phyloP scores from a whole-genome alignment of 2,113 vertebrate species.

The Vulpes lagopus region DNA sequence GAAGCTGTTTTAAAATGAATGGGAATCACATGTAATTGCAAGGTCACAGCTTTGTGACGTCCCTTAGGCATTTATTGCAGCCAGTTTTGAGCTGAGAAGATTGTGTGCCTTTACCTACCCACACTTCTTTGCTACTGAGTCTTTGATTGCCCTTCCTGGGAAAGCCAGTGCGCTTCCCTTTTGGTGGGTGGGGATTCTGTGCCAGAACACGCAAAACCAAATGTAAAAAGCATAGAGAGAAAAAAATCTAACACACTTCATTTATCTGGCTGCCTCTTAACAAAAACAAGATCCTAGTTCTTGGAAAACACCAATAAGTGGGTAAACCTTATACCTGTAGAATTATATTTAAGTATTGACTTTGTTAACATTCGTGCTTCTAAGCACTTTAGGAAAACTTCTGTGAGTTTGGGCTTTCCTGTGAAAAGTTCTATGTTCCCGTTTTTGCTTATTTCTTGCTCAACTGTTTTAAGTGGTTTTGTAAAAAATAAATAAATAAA shows the following conservation, averaged over 20 bases:
- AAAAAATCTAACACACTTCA: neutral
- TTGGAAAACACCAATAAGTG: neutral
- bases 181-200: rapidly evolving
- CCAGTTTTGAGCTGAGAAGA: neutral
- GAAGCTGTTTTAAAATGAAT: neutral
- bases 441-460: constrained; percentile 14
- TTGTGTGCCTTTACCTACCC: neutral
- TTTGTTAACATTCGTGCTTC: neutral
- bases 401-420: neutral
- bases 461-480: neutral
- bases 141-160: neutral
- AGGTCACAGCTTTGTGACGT: neutral
- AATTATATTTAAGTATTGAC: neutral
- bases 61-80: neutral
- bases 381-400: neutral
- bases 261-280: neutral
- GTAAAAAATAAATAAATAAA: neutral
- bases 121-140: neutral
- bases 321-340: neutral
- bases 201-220: neutral
- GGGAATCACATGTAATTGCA: neutral
- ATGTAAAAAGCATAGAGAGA: neutral
- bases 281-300: neutral
- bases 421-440: neutral
- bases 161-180: rapidly evolving